A percentile compares a stretch with the other conserved stretches of the same genome.
These are phyloP conservation scores for Empidonax traillii DNA, from an alignment of 2,113 vertebrate species.

Conservation along the genomic window DNA sequence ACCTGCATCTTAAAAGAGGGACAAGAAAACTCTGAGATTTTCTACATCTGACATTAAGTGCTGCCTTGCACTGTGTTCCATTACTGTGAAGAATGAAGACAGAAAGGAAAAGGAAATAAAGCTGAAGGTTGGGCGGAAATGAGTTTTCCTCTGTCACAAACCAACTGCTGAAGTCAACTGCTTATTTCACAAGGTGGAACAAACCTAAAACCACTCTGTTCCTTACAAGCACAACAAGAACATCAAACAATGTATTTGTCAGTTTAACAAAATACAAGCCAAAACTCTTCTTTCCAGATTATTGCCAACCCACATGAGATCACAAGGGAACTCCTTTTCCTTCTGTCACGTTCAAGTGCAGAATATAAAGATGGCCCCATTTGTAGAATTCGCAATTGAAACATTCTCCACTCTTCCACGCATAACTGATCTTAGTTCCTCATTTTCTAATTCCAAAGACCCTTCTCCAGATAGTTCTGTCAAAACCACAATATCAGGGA, in stretches of 20 bases:
- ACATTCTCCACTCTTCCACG: not conserved
- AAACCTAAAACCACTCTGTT: not conserved
- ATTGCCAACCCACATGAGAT: not conserved
- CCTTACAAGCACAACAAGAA: not conserved
- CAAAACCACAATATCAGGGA: not conserved
- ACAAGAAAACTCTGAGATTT: not conserved
- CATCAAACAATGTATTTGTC: not conserved
- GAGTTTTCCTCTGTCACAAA: not conserved
- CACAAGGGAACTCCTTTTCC: not conserved
- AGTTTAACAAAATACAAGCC: not conserved
- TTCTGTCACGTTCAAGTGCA: not conserved
- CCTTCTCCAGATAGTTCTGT: not conserved
- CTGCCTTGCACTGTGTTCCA: not conserved
- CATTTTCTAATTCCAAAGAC: not conserved
- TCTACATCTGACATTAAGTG: not conserved
- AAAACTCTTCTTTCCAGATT: not conserved
- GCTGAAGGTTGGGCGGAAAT: not conserved
- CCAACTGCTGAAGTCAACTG: not conserved
- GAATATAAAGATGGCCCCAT: not conserved
- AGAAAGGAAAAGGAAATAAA: not conserved
- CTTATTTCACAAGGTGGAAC: not conserved
- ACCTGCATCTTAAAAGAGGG: not conserved
- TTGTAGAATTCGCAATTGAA: not conserved
- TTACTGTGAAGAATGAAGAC: not conserved
- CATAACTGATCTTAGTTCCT: not conserved